Percentiles rank a stretch among this genome's conserved stretches.
Evolutionary conservation across 2,797 vertebrate genomes (phyloP).

Genomic region (Peromyscus melanophrys): DNA sequence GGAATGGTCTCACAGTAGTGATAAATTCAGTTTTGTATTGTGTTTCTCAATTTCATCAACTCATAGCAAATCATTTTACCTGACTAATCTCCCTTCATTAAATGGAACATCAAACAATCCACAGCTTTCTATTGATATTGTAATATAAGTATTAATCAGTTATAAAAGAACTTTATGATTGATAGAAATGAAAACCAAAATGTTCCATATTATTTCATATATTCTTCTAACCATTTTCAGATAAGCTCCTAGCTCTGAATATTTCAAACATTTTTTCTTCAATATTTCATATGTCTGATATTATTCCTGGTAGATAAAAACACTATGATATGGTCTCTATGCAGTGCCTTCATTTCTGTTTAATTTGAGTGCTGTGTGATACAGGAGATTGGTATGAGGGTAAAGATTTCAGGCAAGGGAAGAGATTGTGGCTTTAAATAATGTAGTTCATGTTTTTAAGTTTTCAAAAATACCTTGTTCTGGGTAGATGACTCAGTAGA

Average conservation of each 20-base stretch:
- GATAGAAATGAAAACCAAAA: constrained; percentile 8
- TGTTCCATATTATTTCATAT: not conserved
- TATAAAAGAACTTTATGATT: constrained; percentile 19
- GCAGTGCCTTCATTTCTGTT: not conserved
- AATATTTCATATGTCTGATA: not conserved
- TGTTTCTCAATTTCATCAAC: not conserved
- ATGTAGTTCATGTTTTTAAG: not conserved
- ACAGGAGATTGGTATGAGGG: not conserved
- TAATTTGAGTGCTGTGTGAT: not conserved
- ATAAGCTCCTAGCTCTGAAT: not conserved
- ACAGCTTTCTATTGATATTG: constrained; percentile 21
- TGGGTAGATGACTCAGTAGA: not conserved
- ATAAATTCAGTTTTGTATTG: constrained; percentile 23
- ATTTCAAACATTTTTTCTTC: constrained; percentile 51
- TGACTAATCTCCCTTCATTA: not conserved
- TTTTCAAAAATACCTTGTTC: not conserved
- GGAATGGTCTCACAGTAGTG: not conserved
- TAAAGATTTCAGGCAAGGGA: constrained; percentile 6
- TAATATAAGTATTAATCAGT: constrained; percentile 39
- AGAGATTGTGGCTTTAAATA: constrained; percentile 8
- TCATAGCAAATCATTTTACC: constrained; percentile 5
- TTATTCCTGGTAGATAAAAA: not conserved
- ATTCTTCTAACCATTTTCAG: not conserved
- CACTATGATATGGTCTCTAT: not conserved
- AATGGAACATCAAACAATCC: constrained; percentile 30